Percentiles rank a stretch among this genome's conserved stretches.
phyloP scores from a whole-genome alignment of 2,797 vertebrate genomes.

The Sebastes kiyomatsui region DNA sequence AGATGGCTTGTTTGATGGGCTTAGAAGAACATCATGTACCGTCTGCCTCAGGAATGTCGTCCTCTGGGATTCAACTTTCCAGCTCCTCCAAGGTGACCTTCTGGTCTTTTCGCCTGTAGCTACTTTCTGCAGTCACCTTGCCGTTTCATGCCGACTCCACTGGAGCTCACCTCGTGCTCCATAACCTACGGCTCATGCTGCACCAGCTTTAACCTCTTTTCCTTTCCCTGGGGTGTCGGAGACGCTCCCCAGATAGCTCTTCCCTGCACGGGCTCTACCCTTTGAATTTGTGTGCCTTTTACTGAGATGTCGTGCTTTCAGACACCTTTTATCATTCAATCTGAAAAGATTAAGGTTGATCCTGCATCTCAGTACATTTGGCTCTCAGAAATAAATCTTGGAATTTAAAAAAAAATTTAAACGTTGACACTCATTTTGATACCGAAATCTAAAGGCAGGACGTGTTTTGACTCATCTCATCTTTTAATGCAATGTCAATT shows the following conservation, averaged over 20 bases:
- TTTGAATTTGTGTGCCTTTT: constrained; percentile 19
- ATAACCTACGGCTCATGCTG: constrained; percentile 10
- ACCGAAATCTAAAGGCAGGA: neutral
- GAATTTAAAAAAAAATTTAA: neutral
- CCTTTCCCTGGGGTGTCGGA: constrained; percentile 35
- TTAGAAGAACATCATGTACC: constrained; percentile 41
- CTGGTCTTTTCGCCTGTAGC: constrained; percentile 17
- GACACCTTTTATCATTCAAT: constrained; percentile 11
- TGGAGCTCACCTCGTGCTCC: constrained; percentile 12
- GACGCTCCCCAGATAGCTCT: constrained; percentile 8
- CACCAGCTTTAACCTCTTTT: constrained; percentile 20
- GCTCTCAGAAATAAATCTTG: neutral
- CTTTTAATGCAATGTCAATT: neutral
- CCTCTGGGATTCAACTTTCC: constrained; percentile 53
- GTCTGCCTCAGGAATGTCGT: constrained; percentile 14
- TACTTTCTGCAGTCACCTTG: constrained; percentile 41
- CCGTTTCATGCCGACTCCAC: constrained; percentile 21
- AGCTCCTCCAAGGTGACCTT: constrained; percentile 45
- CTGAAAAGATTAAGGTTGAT: constrained; percentile 12
- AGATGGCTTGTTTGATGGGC: constrained; percentile 49
- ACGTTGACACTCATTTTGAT: neutral
- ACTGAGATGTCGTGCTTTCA: constrained; percentile 11
- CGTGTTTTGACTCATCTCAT: neutral
- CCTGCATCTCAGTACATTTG: neutral
- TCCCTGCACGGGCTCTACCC: neutral